phyloP scores from a whole-genome alignment of 2,888 invertebrate species.

The Eupeodes latifasciatus region DNA sequence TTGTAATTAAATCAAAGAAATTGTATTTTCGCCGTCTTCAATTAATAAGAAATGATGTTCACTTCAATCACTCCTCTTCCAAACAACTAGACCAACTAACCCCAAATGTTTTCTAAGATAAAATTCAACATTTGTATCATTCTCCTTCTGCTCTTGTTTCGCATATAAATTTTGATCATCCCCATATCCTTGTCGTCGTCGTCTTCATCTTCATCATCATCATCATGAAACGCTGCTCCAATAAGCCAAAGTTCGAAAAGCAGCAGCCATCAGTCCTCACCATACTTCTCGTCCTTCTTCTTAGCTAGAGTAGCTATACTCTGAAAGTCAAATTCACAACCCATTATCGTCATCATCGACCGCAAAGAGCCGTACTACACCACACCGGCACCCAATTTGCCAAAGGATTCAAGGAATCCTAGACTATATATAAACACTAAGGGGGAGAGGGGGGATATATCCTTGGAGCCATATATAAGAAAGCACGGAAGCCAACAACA shows the following conservation, averaged over 20 bases:
- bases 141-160: neutral
- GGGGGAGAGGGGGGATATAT: constrained; percentile 22
- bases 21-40: constrained; percentile 77
- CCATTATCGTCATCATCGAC: constrained; percentile 76
- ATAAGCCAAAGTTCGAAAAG: constrained; percentile 61
- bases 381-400: constrained; percentile 43
- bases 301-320: neutral
- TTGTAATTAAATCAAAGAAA: constrained; percentile 78
- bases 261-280: constrained; percentile 1
- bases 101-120: constrained; percentile 51
- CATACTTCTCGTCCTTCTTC: neutral
- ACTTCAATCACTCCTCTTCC: constrained; percentile 72
- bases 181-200: neutral
- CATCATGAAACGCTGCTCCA: neutral
- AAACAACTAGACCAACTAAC: constrained; percentile 69
- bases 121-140: constrained; percentile 58
- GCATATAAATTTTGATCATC: neutral
- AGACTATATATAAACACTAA: neutral
- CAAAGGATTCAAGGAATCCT: constrained; percentile 60
- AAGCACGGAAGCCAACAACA: constrained; percentile 73
- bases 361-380: constrained; percentile 62
- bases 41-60: constrained; percentile 79
- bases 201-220: no score
- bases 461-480: constrained; percentile 51
- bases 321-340: constrained; percentile 73